These are phyloP conservation scores for Hucho hucho DNA, from an alignment of 2,113 vertebrate genomes.

Conservation along the genomic window DNA sequence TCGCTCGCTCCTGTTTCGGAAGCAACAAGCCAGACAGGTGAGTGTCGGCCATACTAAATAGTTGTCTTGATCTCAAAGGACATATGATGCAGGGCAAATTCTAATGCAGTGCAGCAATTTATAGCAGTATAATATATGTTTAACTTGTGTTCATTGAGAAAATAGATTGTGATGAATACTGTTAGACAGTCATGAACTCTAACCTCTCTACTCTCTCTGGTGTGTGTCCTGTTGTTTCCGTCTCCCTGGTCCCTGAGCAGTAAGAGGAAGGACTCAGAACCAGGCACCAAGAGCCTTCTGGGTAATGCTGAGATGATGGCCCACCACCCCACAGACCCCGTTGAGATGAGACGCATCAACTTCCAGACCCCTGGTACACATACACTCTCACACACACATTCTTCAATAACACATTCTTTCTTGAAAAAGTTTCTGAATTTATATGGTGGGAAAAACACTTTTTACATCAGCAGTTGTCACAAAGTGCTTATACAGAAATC, in stretches of 20 bases:
- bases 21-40: conserved; percentile 98
- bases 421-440: neutral
- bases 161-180: no score
- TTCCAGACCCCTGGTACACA: conserved; percentile 92
- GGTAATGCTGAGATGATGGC: conserved; percentile 91
- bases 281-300: conserved; percentile 91
- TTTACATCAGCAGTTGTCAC: no score
- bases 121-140: no score
- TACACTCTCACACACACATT: neutral
- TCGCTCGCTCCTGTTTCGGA: conserved; percentile 61
- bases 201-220: neutral
- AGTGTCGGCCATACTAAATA: conserved; percentile 40
- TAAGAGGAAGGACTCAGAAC: conserved; percentile 95
- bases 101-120: no score
- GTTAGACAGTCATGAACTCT: neutral
- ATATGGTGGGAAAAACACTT: neutral
- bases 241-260: conserved; percentile 61
- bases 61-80: neutral
- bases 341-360: conserved; percentile 97
- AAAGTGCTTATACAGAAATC: no score
- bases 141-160: no score
- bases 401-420: neutral
- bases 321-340: conserved; percentile 94
- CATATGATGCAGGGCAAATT: no score
- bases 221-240: conserved; percentile 46